Conservation (phyloP, 1,140 invertebrate genomes). For the Ceratosolen solmsi region DNA sequence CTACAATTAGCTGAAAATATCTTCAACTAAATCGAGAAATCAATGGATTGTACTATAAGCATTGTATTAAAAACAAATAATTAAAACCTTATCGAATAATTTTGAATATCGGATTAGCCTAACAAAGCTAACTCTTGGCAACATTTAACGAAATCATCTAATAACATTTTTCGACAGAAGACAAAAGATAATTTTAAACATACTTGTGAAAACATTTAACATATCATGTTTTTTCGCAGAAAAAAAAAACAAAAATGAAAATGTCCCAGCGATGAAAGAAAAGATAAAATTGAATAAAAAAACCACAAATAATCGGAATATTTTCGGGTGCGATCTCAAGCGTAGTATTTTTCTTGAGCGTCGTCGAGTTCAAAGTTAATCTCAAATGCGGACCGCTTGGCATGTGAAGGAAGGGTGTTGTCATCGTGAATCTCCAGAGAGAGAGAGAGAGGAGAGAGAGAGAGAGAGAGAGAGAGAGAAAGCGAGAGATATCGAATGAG, state of each 20-base stretch:
- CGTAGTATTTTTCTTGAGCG: constrained; percentile 38
- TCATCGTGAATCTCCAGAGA: constrained; percentile 46
- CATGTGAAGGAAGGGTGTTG: constrained; percentile 47
- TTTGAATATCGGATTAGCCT: neutral
- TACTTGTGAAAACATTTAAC: constrained; percentile 25
- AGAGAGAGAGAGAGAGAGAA: neutral
- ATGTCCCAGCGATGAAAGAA: constrained; percentile 7
- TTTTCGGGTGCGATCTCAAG: constrained; percentile 29
- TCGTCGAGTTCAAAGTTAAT: constrained; percentile 48
- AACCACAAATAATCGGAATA: constrained; percentile 43
- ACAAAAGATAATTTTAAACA: neutral
- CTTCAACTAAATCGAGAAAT: neutral
- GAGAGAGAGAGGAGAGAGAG: neutral
- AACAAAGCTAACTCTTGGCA: neutral
- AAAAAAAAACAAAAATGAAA: neutral
- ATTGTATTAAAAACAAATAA: neutral
- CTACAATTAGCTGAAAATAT: too few species aligned
- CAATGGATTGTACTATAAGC: neutral
- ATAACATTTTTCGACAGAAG: constrained; percentile 27
- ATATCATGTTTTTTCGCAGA: constrained; percentile 30
- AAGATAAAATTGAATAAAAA: constrained; percentile 21
- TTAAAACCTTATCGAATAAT: neutral
- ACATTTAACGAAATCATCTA: neutral
- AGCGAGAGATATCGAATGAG: neutral
- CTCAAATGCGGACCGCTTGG: constrained; percentile 40